Conservation (phyloP, 1,140 invertebrate species). For the Drosophila guanche region DNA sequence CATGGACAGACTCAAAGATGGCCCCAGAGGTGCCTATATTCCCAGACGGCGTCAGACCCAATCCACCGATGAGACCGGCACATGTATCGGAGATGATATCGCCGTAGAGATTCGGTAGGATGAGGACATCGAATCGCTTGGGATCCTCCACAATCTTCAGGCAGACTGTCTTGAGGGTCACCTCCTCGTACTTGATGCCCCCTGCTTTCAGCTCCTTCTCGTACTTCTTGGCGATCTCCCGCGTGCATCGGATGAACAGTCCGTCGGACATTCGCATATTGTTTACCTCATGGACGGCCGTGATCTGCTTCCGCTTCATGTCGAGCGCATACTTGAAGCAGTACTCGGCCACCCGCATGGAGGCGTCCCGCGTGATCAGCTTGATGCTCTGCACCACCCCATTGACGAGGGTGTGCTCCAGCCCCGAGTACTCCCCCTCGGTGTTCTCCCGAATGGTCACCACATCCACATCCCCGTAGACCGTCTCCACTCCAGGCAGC, state of each 20-base stretch:
- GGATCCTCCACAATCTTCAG: slow-evolving; percentile 99
- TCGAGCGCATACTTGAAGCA: slow-evolving; percentile 98
- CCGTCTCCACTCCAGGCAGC: slow-evolving; percentile 98
- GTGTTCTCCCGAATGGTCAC: slow-evolving; percentile 99
- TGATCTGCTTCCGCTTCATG: slow-evolving; percentile 97
- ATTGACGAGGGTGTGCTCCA: slow-evolving; percentile 99
- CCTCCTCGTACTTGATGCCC: slow-evolving; percentile 98
- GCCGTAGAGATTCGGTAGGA: slow-evolving; percentile 99
- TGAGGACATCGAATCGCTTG: slow-evolving; percentile 96
- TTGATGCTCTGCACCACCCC: slow-evolving; percentile 99
- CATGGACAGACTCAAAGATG: slow-evolving; percentile 99
- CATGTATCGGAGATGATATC: slow-evolving; percentile 99
- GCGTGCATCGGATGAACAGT: slow-evolving; percentile 97
- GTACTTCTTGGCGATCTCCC: slow-evolving; percentile 95
- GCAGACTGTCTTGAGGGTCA: slow-evolving; percentile 99
- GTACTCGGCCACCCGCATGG: slow-evolving; percentile 97
- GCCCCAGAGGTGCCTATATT: slow-evolving; percentile 99
- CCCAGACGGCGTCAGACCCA: slow-evolving; percentile 98
- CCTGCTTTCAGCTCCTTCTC: slow-evolving; percentile 83
- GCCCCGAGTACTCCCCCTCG: slow-evolving; percentile 99
- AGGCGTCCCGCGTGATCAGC: slow-evolving; percentile 98
- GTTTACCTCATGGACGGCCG: slow-evolving; percentile 99
- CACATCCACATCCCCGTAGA: slow-evolving; percentile 98
- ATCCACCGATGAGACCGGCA: slow-evolving; percentile 98
- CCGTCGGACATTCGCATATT: slow-evolving; percentile 99